Evolutionary conservation across 2,888 invertebrate genomes (phyloP).

Genomic region (Mesoligia furuncula): DNA sequence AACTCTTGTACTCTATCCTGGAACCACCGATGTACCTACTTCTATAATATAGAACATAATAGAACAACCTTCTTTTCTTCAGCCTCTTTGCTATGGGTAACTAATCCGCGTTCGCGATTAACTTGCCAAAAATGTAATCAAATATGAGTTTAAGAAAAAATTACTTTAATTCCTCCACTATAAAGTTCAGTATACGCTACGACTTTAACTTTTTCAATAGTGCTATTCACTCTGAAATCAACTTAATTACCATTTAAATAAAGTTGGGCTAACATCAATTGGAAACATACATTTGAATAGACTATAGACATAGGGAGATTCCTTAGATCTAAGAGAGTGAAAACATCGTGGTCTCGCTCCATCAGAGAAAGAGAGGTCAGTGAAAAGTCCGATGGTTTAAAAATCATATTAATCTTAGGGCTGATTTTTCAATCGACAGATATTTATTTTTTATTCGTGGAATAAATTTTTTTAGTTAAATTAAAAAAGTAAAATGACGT

Average conservation of each 20-base stretch:
- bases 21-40: constrained; percentile 59
- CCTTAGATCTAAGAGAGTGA: neutral
- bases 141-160: neutral
- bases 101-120: neutral
- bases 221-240: neutral
- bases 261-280: neutral
- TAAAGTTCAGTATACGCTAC: neutral
- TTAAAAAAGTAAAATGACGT: too few relatives aligned
- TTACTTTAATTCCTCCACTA: neutral
- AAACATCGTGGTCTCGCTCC: neutral
- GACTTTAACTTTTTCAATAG: neutral
- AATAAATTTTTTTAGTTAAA: too few relatives aligned
- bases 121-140: neutral
- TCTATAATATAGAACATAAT: constrained; percentile 50
- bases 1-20: constrained; percentile 95
- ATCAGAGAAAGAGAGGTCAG: neutral
- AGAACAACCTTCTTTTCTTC: constrained; percentile 16
- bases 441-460: too few relatives aligned
- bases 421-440: too few relatives aligned
- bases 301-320: neutral
- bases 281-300: too few relatives aligned
- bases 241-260: neutral
- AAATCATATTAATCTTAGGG: neutral
- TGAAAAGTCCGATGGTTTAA: neutral
- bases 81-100: neutral